Evolutionary conservation across 2,888 invertebrate species (phyloP).

Genomic region (Metalampra italica): DNA sequence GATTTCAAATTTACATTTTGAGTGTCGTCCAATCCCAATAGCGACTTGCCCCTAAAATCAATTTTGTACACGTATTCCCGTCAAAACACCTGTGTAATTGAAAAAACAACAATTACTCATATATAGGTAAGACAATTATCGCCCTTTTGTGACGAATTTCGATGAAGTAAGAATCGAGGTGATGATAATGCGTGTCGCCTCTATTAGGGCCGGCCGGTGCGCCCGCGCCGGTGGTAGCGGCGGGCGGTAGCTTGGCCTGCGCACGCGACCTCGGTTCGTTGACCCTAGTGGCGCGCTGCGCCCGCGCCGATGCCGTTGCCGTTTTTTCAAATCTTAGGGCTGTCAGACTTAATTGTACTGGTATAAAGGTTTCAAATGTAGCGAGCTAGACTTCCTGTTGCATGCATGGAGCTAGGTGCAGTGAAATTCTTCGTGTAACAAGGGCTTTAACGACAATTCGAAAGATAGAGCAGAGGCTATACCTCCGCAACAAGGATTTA

Average conservation of each 20-base stretch:
- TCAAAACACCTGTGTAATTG: too few species aligned
- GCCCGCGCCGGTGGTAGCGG: background rate
- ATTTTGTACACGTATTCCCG: too few species aligned
- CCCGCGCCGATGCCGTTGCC: constrained; percentile 33
- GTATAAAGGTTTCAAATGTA: background rate
- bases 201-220: background rate
- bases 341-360: constrained; percentile 17
- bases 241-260: constrained; percentile 32
- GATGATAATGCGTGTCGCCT: constrained; percentile 6
- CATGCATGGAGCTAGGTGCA: too few species aligned
- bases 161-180: background rate
- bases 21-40: too few species aligned
- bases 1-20: too few species aligned
- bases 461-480: too few species aligned
- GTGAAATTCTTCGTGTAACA: too few species aligned
- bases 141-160: background rate
- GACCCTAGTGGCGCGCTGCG: constrained; percentile 42
- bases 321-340: constrained; percentile 40
- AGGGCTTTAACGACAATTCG: too few species aligned
- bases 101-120: too few species aligned
- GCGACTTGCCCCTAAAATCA: too few species aligned
- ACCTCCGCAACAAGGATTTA: too few species aligned
- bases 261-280: constrained; percentile 71
- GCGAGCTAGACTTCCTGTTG: too few species aligned
- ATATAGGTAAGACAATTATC: background rate